Conservation (phyloP, 2,113 vertebrate species). For the Mesocricetus auratus region DNA sequence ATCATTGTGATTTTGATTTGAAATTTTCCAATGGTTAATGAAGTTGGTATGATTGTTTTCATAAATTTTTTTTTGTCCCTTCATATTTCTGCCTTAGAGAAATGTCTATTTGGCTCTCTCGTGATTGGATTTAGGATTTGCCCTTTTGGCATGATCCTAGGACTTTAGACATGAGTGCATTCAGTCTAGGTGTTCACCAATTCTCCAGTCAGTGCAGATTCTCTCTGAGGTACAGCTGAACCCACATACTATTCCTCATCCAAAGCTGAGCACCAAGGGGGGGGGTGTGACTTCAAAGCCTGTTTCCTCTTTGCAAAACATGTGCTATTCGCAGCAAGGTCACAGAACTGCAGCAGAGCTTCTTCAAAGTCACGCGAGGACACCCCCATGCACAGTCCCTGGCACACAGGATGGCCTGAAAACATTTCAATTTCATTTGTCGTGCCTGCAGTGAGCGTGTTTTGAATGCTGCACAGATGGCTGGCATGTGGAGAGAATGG, state of each 20-base stretch:
- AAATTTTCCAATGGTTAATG: neutral
- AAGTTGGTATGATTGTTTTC: neutral
- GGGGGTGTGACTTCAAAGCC: neutral
- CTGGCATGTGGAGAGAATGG: constrained; percentile 30
- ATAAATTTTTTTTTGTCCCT: neutral
- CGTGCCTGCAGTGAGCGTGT: neutral
- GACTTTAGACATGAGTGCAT: neutral
- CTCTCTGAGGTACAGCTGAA: neutral
- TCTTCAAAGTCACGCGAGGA: neutral
- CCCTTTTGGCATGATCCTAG: neutral
- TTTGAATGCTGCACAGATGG: constrained; percentile 55
- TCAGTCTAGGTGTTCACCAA: neutral
- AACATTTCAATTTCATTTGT: constrained; percentile 37
- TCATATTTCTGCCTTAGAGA: neutral
- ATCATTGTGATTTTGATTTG: neutral
- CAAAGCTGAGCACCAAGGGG: neutral
- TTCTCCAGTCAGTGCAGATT: neutral
- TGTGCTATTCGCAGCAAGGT: neutral
- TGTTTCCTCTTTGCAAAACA: neutral
- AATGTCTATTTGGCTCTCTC: neutral
- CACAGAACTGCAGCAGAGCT: neutral
- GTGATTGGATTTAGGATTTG: neutral
- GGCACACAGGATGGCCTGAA: neutral
- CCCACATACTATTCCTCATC: fast-evolving
- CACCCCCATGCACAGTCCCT: neutral